Evolutionary conservation across 2,888 invertebrate species (phyloP).

Genomic region (Crematogaster levior): DNA sequence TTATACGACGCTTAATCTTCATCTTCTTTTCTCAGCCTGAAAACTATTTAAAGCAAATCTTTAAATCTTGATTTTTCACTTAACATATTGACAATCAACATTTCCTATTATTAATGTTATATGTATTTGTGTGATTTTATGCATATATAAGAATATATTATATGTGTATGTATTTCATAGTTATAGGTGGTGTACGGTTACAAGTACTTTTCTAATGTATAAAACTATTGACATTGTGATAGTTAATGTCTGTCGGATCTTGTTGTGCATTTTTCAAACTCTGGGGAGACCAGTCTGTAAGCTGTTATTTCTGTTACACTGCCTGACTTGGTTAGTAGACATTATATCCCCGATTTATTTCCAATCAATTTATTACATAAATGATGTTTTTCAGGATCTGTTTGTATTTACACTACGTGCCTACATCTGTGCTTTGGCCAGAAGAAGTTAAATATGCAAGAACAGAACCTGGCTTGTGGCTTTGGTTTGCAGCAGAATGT

Average conservation of each 20-base stretch:
- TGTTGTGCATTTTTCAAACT: constrained; percentile 70
- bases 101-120: not conserved
- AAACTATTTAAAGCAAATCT: not conserved
- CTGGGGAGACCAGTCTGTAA: constrained; percentile 69
- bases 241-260: constrained; percentile 69
- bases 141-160: not conserved
- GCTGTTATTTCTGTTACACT: constrained; percentile 73
- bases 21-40: not conserved
- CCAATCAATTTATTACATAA: not conserved
- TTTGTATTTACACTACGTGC: constrained; percentile 75
- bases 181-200: constrained; percentile 67
- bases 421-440: constrained; percentile 72
- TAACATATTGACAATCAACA: not conserved
- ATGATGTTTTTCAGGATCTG: constrained; percentile 73
- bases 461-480: constrained; percentile 72
- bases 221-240: constrained; percentile 72
- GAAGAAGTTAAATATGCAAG: constrained; percentile 65
- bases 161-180: constrained; percentile 20
- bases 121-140: not conserved
- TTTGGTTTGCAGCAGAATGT: constrained; percentile 78
- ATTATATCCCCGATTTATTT: not conserved
- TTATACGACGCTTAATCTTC: not conserved
- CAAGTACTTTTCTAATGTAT: constrained; percentile 67
- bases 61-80: not conserved
- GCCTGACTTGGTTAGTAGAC: constrained; percentile 76